These are phyloP conservation scores for Peromyscus maniculatus DNA, from an alignment of 2,113 vertebrate genomes.

Conservation along the genomic window DNA sequence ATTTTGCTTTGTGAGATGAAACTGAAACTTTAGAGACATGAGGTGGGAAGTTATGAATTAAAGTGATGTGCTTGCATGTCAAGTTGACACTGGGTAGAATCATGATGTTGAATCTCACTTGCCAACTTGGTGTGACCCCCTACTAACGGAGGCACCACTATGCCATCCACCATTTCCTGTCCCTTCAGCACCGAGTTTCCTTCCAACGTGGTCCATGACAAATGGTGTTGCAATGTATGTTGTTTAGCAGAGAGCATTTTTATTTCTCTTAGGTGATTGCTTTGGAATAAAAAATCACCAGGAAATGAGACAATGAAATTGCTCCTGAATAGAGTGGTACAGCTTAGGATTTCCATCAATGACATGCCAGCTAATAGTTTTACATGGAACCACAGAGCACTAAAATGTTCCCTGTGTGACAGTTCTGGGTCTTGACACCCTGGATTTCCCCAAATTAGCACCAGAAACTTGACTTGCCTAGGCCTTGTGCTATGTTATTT, in stretches of 20 bases:
- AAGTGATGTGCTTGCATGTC: not conserved
- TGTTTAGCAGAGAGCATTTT: not conserved
- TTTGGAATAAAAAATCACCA: not conserved
- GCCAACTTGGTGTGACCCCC: not conserved
- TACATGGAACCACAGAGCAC: accelerated
- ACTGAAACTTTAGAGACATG: not conserved
- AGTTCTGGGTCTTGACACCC: not conserved
- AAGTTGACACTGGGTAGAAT: not conserved
- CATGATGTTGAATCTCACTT: not conserved
- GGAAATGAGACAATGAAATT: not conserved
- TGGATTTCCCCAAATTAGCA: not conserved
- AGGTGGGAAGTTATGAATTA: not conserved
- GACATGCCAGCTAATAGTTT: not conserved
- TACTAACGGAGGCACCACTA: not conserved
- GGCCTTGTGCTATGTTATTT: not conserved
- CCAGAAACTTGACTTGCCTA: not conserved
- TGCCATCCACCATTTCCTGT: not conserved
- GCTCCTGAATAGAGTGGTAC: not conserved
- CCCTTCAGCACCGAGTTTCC: not conserved
- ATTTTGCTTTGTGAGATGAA: not conserved
- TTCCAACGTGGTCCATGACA: not conserved
- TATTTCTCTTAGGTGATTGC: not conserved
- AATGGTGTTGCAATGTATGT: not conserved
- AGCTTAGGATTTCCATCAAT: not conserved
- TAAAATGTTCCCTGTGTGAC: not conserved